phyloP scores from a whole-genome alignment of 2,797 vertebrate genomes.

The Hippoglossus hippoglossus region DNA sequence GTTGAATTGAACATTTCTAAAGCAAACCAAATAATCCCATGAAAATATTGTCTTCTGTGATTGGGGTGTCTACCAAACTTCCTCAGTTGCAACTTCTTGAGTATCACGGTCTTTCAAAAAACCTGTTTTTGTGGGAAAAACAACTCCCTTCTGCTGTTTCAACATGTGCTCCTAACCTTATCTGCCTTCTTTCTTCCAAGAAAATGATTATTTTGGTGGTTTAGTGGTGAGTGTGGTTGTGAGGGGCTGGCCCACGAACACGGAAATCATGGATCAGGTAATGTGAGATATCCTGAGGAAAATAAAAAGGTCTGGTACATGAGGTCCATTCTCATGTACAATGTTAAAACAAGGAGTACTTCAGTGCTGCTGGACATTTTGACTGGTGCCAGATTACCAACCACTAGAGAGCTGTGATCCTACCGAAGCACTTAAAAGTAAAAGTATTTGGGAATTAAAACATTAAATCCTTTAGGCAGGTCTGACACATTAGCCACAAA shows the following conservation, averaged over 20 bases:
- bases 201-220: background rate
- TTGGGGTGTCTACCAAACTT: slow-evolving; percentile 15
- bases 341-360: background rate
- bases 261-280: background rate
- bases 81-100: slow-evolving; percentile 11
- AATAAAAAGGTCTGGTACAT: no score
- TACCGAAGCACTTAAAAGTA: background rate
- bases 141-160: background rate
- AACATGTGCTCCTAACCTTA: background rate
- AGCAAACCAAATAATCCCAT: slow-evolving; percentile 34
- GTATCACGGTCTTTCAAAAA: slow-evolving; percentile 12
- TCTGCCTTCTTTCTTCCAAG: background rate
- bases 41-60: slow-evolving; percentile 12
- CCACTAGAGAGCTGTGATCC: background rate
- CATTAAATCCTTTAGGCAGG: slow-evolving; percentile 5
- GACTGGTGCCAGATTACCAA: slow-evolving; percentile 13
- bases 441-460: slow-evolving; percentile 9
- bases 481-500: slow-evolving; percentile 22
- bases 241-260: background rate
- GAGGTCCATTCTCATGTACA: no score
- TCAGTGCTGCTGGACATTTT: slow-evolving; percentile 2
- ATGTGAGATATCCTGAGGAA: background rate
- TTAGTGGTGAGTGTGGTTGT: background rate
- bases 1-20: slow-evolving; percentile 21
- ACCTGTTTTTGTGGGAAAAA: slow-evolving; percentile 14